phyloP scores from a whole-genome alignment of 1,140 invertebrate genomes.

The Drosophila bocqueti region DNA sequence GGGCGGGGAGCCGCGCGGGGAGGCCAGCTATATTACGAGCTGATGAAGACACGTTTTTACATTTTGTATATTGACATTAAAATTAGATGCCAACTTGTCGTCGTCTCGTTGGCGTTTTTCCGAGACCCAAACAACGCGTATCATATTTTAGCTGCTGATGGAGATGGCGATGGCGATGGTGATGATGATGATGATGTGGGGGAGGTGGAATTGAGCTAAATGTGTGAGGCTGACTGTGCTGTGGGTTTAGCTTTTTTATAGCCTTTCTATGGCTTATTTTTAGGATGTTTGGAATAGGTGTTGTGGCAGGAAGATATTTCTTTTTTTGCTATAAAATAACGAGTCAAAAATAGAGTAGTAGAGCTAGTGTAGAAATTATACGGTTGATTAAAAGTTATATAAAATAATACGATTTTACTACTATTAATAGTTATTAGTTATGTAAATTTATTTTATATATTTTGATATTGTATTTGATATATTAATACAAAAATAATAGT shows the following conservation, averaged over 20 bases:
- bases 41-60: slow-evolving; percentile 82
- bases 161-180: slow-evolving; percentile 37
- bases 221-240: slow-evolving; percentile 14
- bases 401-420: not conserved
- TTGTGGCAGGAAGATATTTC: not conserved
- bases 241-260: slow-evolving; percentile 4
- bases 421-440: too few species aligned
- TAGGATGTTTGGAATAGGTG: not conserved
- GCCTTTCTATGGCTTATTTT: not conserved
- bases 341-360: not conserved
- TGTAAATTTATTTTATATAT: not conserved
- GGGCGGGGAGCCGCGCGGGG: not conserved
- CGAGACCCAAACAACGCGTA: slow-evolving; percentile 68
- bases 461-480: too few species aligned
- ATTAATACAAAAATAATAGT: too few species aligned
- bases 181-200: slow-evolving; percentile 49
- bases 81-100: slow-evolving; percentile 83
- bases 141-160: slow-evolving; percentile 75
- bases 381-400: not conserved
- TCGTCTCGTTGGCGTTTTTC: slow-evolving; percentile 40
- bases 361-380: not conserved
- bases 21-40: slow-evolving; percentile 61
- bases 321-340: not conserved
- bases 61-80: slow-evolving; percentile 82
- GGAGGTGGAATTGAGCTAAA: slow-evolving; percentile 23